A percentile compares a stretch with the other conserved stretches of the same genome.
These are phyloP conservation scores for Gephyroberyx darwinii DNA, from an alignment of 2,797 vertebrate species.

Conservation along the genomic window DNA sequence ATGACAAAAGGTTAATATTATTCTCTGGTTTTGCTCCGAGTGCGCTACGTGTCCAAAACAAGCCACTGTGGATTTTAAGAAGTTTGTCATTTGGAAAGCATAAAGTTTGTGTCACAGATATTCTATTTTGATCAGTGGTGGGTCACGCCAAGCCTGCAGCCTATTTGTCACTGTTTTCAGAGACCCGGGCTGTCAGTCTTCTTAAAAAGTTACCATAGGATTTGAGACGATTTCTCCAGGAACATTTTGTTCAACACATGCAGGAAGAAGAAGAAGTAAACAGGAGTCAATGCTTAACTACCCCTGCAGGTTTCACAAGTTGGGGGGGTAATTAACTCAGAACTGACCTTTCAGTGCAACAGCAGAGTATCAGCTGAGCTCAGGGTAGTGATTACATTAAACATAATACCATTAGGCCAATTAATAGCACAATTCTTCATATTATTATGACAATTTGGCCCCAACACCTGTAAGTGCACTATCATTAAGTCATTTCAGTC, in stretches of 20 bases:
- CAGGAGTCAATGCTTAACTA: constrained; percentile 67
- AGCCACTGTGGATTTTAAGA: background rate
- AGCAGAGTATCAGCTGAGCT: constrained; percentile 1
- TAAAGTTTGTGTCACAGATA: no score
- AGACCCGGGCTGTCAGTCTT: no score
- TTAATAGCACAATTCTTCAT: constrained; percentile 8
- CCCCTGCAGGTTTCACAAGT: background rate
- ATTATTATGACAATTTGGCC: constrained; percentile 11
- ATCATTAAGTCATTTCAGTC: constrained; percentile 35
- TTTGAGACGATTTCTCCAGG: background rate
- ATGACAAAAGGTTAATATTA: background rate
- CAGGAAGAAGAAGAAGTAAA: constrained; percentile 11
- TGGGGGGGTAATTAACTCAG: background rate
- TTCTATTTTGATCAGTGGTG: background rate
- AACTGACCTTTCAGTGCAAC: constrained; percentile 1
- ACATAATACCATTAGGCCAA: constrained; percentile 7
- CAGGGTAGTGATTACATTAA: constrained; percentile 4
- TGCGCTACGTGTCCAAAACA: background rate
- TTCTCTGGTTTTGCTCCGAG: no score
- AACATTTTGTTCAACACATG: constrained; percentile 30
- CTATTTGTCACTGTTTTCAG: no score
- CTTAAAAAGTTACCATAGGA: background rate
- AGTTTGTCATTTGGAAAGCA: background rate
- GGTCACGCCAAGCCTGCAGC: background rate
- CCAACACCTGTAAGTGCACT: constrained; percentile 24